Base-by-base conservation (phyloP, 2,888 invertebrate genomes). In the Seladonia tumulorum region DNA sequence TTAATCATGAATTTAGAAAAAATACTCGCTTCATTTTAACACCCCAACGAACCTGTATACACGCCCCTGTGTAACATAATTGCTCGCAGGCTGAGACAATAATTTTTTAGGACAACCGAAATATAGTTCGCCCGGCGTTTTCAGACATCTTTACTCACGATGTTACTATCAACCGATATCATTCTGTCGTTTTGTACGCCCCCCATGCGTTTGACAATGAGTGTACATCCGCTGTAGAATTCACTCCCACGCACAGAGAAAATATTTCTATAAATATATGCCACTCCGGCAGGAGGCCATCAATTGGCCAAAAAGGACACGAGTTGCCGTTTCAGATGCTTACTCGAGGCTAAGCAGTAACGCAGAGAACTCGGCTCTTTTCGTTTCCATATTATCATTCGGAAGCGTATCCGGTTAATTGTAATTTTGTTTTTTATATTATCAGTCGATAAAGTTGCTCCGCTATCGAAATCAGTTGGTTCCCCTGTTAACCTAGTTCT, bases 241-340 rank as follows among this genome's bases (percentile, higher is more conserved):
- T 79, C 88, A 90, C 89, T 88, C 90, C 89, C 91, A 86, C 90
- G 70, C 39, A 71, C 80, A 49, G 77, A 79, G 35, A 87, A 87
- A 90, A 90, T 87, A 76, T 57, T 84, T 90, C 90, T 89, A 89
- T 90, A 90, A 90, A 89, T 90, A 91, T 76, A 74, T 76, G 2
- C 18, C 47, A 25, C 73, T 49, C 74, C 74, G 57, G 85, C 87
- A 87, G 86, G 87, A 89, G 85, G 49, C 82, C 73, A 70, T 75
- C 76, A 72, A 83, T 84, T 57, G 73, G 5, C 25, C 42, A 35
- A 70, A 57, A 63, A 63, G 63, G 49, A 68, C 39, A 22, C 18
- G 12, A 35, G 66, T 39, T 35, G 22, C 7, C 18, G 18, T 16
- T 35, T 16, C 66, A 4, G 22, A 39, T 68, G 10, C 22, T 66